Evolutionary conservation across 2,888 invertebrate species (phyloP).

Genomic region (Dasypogon diadema): DNA sequence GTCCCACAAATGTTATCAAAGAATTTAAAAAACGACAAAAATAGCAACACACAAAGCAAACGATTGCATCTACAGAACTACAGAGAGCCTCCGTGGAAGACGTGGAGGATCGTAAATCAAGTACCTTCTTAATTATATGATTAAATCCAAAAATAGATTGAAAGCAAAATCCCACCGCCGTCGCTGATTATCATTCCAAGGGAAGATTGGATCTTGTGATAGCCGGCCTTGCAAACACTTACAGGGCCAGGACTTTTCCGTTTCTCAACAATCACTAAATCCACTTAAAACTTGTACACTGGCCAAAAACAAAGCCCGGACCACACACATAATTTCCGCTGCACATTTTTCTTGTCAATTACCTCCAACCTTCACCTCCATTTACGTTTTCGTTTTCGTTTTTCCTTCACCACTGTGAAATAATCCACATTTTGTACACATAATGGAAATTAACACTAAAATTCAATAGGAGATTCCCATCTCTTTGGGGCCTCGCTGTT

Average conservation of each 20-base stretch:
- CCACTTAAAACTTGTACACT: slow-evolving; percentile 28
- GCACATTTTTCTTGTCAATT: slow-evolving; percentile 34
- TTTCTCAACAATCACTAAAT: slow-evolving; percentile 34
- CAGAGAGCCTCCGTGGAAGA: not conserved
- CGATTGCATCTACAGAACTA: not conserved
- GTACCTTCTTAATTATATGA: slow-evolving; percentile 45
- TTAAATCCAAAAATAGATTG: slow-evolving; percentile 48
- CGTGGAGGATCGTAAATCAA: not conserved
- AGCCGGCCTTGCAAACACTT: slow-evolving; percentile 24
- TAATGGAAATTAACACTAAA: not conserved
- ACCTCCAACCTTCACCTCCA: not conserved
- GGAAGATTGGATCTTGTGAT: slow-evolving; percentile 12
- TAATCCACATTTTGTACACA: not conserved
- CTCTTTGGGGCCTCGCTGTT: not conserved
- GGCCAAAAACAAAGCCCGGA: not conserved
- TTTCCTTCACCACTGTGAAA: not conserved
- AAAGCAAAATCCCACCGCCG: slow-evolving; percentile 35
- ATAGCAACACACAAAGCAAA: slow-evolving; percentile 6
- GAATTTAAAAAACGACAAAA: slow-evolving; percentile 1
- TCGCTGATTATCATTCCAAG: slow-evolving; percentile 23
- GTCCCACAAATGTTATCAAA: not conserved
- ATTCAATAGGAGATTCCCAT: not conserved
- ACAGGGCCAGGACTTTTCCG: slow-evolving; percentile 14
- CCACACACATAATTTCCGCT: slow-evolving; percentile 25
- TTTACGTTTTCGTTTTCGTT: not conserved